phyloP scores from a whole-genome alignment of 2,888 invertebrate genomes.

The Buathra laborator region DNA sequence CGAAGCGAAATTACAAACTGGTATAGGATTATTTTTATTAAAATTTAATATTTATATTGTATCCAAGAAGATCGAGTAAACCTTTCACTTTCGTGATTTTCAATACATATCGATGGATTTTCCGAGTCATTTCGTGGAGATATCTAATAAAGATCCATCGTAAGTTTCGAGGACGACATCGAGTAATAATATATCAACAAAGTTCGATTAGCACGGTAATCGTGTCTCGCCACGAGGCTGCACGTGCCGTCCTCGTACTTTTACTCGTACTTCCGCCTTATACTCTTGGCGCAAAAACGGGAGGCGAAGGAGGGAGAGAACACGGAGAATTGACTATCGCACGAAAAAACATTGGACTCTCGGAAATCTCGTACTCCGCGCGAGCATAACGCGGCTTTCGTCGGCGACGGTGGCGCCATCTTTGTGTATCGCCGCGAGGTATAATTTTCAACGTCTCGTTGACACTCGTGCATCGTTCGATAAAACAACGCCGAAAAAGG shows the following conservation, averaged over 20 bases:
- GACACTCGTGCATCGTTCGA: constrained; percentile 33
- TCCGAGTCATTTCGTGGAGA: background rate
- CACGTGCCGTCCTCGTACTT: constrained; percentile 24
- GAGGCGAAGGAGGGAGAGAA: background rate
- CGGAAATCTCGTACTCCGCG: background rate
- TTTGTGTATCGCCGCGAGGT: constrained; percentile 35
- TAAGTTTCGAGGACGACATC: constrained; percentile 28
- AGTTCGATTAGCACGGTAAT: constrained; percentile 34
- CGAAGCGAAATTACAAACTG: constrained; percentile 7
- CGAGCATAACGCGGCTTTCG: background rate
- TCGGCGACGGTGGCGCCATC: constrained; percentile 54
- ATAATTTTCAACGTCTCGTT: background rate
- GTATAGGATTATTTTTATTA: background rate
- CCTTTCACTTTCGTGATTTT: constrained; percentile 1
- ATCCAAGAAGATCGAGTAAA: background rate
- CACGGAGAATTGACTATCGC: constrained; percentile 25
- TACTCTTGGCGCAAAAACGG: background rate
- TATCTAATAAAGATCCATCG: background rate
- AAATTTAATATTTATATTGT: background rate
- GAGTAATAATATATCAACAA: constrained; percentile 26
- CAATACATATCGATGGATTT: background rate
- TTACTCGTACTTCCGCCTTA: constrained; percentile 18
- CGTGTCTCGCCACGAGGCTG: constrained; percentile 30
- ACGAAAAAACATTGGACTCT: constrained; percentile 37
- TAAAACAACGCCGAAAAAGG: constrained; percentile 37